Base-by-base conservation (phyloP, 2,888 invertebrate genomes). In the Ophioninae sp. region DNA sequence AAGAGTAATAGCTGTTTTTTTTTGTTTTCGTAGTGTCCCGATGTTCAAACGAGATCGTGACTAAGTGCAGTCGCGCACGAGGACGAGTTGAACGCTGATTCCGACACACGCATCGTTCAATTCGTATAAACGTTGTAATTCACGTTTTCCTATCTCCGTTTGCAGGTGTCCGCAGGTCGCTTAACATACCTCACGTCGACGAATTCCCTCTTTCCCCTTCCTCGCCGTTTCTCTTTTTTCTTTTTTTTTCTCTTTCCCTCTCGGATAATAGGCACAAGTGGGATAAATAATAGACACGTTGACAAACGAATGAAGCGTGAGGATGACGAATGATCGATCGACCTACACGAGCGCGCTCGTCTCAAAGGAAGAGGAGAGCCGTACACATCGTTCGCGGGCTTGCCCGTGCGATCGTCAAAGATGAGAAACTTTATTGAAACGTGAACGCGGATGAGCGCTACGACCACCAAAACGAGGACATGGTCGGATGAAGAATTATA, bases 211-310 rank as follows among this genome's bases (percentile, higher is more conserved):
- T 6, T 21, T 59, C 23, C 7, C 50, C 8, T 44, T 21, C n/a
- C 20, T 0, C 37, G 30, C 13, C 2, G 10, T 3, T 10, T 6
- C 37, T 21, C 8, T n/a, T 67, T 21, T 20, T 20, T 57, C 56
- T 20, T 20, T 23, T 30, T n/a, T n/a, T 72, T 21, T 57, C 30
- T 21, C 56, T 21, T 17, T 50, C 17, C 3, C 50, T 13, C 59
- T n/a, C 44, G n/a, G 41, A 74, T 64, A 37, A 78, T 70, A 37
- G 37, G 39, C 68, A 30, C 61, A 74, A 69, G 75, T 59, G 74
- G 50, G 78, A 81, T 85, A 86, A 86, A 86, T 85, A 86, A 86
- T 86, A 84, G 86, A 86, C 82, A 86, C 86, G 86, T 86, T 81
- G 85, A 87, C 86, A 86, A 87, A 87, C 85, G 86, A 82, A 86